phyloP scores from a whole-genome alignment of 2,113 vertebrate genomes.

The Oenanthe melanoleuca region DNA sequence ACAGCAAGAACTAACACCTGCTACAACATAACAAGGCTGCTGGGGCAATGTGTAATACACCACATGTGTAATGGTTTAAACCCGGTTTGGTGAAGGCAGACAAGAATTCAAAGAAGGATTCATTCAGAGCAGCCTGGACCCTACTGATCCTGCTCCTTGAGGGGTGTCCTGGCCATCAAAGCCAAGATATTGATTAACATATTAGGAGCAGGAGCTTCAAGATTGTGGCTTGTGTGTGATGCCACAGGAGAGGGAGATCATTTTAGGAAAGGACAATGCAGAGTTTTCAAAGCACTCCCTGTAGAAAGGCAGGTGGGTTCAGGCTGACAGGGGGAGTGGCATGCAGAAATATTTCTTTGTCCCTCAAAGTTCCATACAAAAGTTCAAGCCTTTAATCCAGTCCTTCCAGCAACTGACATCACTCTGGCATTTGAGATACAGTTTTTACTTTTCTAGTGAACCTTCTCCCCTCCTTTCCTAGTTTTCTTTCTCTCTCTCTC shows the following conservation, averaged over 20 bases:
- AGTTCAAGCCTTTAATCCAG: background rate
- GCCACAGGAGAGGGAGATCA: background rate
- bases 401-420: background rate
- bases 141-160: background rate
- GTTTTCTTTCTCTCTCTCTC: background rate
- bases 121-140: background rate
- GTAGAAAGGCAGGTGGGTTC: background rate
- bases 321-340: background rate
- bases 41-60: background rate
- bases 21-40: background rate
- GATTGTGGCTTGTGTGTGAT: background rate
- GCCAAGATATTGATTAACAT: background rate
- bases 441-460: background rate
- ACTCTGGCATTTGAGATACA: background rate
- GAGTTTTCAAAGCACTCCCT: background rate
- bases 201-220: background rate
- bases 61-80: background rate
- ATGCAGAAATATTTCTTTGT: background rate
- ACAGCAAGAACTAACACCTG: background rate
- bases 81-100: background rate
- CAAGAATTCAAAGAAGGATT: background rate
- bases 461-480: background rate
- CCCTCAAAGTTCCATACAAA: background rate
- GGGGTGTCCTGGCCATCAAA: background rate
- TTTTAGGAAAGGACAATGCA: background rate